Evolutionary conservation across 2,797 vertebrate species (phyloP), one percentile per base, ranked within the genome.

Genomic region (Sebastes goodei): DNA sequence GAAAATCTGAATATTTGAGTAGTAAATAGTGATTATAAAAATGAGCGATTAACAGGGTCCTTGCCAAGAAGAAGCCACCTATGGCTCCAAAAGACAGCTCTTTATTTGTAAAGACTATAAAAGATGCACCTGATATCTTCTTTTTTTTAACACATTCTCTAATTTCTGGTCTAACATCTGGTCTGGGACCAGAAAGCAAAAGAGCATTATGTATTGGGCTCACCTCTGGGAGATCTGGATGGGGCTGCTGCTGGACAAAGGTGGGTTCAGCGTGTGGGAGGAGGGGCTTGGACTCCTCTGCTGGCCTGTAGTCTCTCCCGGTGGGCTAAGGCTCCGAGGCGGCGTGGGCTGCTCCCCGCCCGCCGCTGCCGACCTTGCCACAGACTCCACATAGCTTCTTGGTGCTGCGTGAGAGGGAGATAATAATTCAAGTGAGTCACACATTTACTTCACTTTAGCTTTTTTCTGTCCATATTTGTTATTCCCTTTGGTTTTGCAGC

Each of bases 331-430:
- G 0, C 89, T 94, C 20, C 61, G 82, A 20, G 92, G 89, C 17
- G 93, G 86, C 1, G 82, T 52, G 56, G 92, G 83, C 7, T 75
- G 83, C 15, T 93, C 94, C 53, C 96, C 96, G 0, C 92, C 93
- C 8, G 90, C 86, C 0, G 85, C 89, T 0, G 98, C 97, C 0
- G 97, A 97, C 85, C 97, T 96, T 0, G 97, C 98, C 87, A 99
- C 97, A 0, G 98, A 99, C 87, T 99, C 97, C 0, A 99, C 98
- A 0, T 99, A 99, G 91, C 97, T 99, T 84, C 97, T 96, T 30
- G 98, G 97, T 59, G 97, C 98, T 99, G 94, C 0, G 69, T n/a
- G 78, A 33, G 9, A 80, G 4, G 71, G 20, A 25, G 17, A 33
- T 12, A 5, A 9, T 25, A 49, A 49, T 25, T 53, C 9, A 10